Evolutionary conservation across 2,797 vertebrate species (phyloP).

Genomic region (Enteromius unitaeniatus): DNA sequence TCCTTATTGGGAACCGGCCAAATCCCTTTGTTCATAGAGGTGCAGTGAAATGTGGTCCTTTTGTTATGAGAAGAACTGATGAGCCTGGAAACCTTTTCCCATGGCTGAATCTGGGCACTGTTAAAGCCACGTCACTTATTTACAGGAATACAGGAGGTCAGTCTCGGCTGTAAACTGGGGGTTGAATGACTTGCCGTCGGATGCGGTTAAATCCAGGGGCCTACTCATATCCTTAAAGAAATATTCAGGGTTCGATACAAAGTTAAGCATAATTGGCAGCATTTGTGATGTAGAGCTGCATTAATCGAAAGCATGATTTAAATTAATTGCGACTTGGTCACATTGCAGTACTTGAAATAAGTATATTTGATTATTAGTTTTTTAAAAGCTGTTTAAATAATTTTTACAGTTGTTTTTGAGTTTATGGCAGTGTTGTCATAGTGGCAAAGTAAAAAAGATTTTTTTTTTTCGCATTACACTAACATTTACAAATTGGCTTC

Average conservation of each 20-base stretch:
- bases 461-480: neutral
- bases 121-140: conserved; percentile 81
- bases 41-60: conserved; percentile 60
- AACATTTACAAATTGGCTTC: neutral
- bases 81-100: conserved; percentile 64
- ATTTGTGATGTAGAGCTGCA: neutral
- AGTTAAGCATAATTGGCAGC: neutral
- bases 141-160: conserved; percentile 81
- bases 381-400: neutral
- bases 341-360: neutral
- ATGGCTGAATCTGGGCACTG: conserved; percentile 73
- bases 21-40: conserved; percentile 52
- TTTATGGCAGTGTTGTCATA: neutral
- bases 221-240: conserved; percentile 78
- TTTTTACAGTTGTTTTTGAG: neutral
- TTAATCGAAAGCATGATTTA: neutral
- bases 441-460: neutral
- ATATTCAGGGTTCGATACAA: conserved; percentile 66
- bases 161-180: conserved; percentile 77
- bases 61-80: conserved; percentile 62
- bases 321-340: neutral
- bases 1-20: conserved; percentile 45
- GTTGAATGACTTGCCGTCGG: conserved; percentile 79
- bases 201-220: conserved; percentile 80
- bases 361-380: neutral